Percentiles rank a stretch among this genome's conserved stretches.
phyloP scores from a whole-genome alignment of 2,113 vertebrate genomes.

The Anser brachyrhynchus region DNA sequence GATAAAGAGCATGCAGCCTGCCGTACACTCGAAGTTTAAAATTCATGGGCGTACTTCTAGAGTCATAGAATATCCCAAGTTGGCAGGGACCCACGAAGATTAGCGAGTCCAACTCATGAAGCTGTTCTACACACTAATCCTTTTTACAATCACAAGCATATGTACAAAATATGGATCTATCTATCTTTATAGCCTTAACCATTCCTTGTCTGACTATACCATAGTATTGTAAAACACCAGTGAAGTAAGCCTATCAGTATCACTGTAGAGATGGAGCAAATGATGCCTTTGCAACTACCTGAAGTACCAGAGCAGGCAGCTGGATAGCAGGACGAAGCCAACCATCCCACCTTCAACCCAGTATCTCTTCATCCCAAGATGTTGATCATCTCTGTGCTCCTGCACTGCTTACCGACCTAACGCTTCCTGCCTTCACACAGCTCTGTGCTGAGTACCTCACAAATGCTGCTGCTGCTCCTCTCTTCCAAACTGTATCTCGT shows the following conservation, averaged over 20 bases:
- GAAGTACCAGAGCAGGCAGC: neutral
- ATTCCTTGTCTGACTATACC: neutral
- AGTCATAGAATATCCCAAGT: neutral
- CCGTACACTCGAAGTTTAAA: neutral
- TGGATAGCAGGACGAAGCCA: neutral
- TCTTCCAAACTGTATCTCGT: neutral
- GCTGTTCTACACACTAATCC: neutral
- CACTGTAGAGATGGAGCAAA: neutral
- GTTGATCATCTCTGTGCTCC: neutral
- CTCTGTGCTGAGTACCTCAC: neutral
- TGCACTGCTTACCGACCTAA: neutral
- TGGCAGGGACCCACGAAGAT: neutral
- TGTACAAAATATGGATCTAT: neutral
- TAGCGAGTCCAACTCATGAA: neutral
- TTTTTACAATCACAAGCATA: fast-evolving
- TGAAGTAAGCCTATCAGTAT: neutral
- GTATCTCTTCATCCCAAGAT: neutral
- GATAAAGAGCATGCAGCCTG: neutral
- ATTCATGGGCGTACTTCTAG: neutral
- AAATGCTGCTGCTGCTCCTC: neutral
- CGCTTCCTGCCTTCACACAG: neutral
- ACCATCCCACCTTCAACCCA: neutral
- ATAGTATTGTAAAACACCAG: neutral
- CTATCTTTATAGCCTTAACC: neutral
- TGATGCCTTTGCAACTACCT: neutral